Base-by-base conservation (phyloP, 2,888 invertebrate species). In the Athrips mouffetella region DNA sequence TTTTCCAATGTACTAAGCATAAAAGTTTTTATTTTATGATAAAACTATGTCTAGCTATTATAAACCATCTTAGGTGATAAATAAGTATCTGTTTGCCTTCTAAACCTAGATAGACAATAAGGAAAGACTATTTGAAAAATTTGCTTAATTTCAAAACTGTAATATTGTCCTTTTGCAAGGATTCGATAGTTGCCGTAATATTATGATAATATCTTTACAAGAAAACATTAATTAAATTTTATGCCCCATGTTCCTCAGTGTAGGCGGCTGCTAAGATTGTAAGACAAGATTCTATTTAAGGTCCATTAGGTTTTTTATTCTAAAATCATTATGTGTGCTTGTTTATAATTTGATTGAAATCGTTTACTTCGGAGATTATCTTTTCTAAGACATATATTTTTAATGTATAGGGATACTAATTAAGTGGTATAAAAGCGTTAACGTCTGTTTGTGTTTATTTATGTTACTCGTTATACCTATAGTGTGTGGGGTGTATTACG, bases 281-380 rank as follows among this genome's bases (percentile, higher is more conserved):
- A 69, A 56, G 61, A 73, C 83, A 76, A 80, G 72, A 74, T 80
- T 76, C 84, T 83, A 75, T 84, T 73, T 81, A 81, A 70, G 81
- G 83, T 62, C 58, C 56, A 67, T 64, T 65, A 62, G 48, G 67
- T 57, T 66, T 61, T 65, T 73, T 65, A 62, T 70, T 61, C 59
- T 55, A 62, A 42, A 42, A 35, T 35, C 31, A 27, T 27, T 27
- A 10, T 27, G 27, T 27, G n/a, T 21, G 10, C 21, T 37, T 21
- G 37, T 37, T 37, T 37, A 37, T 37, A 37, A 37, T 37, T n/a
- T n/a, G n/a, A n/a, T n/a, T 37, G 10, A 21, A 11, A 37, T 21
- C 11, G 18, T 18, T 37, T 21, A n/a, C 37, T 21, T 37, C n/a
- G 18, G 21, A 37, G 37, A 3, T 11, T 31, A 15, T 21, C 37